A percentile compares a stretch with the other conserved stretches of the same genome.
phyloP scores from a whole-genome alignment of 2,888 invertebrate genomes.

The Drosophila kokeensis region DNA sequence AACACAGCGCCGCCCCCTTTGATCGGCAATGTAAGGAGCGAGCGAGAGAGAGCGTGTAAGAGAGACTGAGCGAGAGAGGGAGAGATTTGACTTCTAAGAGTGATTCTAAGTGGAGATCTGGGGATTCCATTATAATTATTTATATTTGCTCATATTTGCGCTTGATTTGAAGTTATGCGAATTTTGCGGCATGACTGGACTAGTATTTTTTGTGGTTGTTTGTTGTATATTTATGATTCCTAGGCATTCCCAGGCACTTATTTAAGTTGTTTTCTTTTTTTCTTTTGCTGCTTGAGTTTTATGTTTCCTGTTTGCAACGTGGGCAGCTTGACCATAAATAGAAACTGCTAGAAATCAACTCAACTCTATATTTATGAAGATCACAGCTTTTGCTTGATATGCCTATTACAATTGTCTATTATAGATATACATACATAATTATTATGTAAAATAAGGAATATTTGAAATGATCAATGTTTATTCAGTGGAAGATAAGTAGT shows the following conservation, averaged over 20 bases:
- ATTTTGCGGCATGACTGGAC: constrained; percentile 28
- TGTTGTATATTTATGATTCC: constrained; percentile 17
- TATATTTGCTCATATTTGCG: constrained; percentile 46
- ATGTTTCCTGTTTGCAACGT: constrained; percentile 37
- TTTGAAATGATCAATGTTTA: background rate
- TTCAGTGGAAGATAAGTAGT: background rate
- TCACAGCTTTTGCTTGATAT: background rate
- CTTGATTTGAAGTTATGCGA: constrained; percentile 75
- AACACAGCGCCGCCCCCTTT: constrained; percentile 65
- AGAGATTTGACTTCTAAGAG: constrained; percentile 34
- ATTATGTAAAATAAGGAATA: background rate
- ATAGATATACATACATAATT: background rate
- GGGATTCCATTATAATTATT: constrained; percentile 61
- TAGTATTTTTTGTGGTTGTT: constrained; percentile 4
- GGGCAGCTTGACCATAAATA: constrained; percentile 5
- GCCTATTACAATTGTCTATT: background rate
- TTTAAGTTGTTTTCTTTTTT: constrained; percentile 10
- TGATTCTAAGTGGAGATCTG: constrained; percentile 50
- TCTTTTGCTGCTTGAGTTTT: constrained; percentile 4
- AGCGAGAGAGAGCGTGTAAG: background rate
- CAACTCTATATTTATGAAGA: background rate
- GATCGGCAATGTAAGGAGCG: constrained; percentile 19
- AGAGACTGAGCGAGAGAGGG: background rate
- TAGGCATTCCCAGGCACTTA: constrained; percentile 32
- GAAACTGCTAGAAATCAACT: background rate